Evolutionary conservation across 2,113 vertebrate genomes (phyloP).

Genomic region (Gymnogyps californianus): DNA sequence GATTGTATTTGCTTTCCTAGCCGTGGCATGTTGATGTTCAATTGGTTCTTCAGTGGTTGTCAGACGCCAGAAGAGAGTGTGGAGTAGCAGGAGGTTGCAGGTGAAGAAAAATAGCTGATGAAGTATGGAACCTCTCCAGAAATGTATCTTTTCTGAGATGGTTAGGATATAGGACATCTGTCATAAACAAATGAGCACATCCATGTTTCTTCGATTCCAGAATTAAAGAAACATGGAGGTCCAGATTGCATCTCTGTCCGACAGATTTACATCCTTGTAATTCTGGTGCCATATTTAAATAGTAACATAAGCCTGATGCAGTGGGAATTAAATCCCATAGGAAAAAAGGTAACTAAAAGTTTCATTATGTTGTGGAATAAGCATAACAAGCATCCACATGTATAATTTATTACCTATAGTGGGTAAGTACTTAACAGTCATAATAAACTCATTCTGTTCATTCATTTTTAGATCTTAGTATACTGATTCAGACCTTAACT

Average conservation of each 20-base stretch:
- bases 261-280: background rate
- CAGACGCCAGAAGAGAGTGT: background rate
- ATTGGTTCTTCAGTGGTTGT: background rate
- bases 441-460: conserved; percentile 13
- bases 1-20: background rate
- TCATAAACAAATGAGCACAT: background rate
- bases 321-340: background rate
- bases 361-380: conserved; percentile 23
- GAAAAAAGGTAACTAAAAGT: conserved; percentile 20
- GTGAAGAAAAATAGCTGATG: background rate
- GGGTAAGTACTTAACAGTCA: conserved; percentile 3
- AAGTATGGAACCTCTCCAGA: background rate
- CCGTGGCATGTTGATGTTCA: background rate
- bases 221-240: background rate
- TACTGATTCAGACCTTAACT: conserved; percentile 22
- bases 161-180: background rate
- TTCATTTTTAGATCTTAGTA: conserved; percentile 8
- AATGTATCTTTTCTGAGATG: background rate
- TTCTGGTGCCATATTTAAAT: background rate
- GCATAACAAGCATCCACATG: background rate
- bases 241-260: background rate
- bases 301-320: background rate
- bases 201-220: background rate
- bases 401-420: conserved; percentile 41
- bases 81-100: background rate